phyloP scores from a whole-genome alignment of 2,113 vertebrate genomes.

The Malurus alboscapulatus region DNA sequence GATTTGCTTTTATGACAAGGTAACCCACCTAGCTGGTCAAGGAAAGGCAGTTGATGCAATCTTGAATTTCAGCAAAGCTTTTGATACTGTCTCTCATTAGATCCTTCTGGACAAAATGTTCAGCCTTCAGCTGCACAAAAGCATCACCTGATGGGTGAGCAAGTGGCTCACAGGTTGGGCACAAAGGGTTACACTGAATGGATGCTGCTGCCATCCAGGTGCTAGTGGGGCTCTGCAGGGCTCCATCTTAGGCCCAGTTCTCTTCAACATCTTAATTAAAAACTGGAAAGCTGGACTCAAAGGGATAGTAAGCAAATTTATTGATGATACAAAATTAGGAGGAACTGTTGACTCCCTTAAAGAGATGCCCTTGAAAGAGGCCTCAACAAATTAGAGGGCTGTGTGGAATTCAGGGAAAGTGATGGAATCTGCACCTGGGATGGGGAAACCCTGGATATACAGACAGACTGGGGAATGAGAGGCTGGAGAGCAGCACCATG shows the following conservation, averaged over 20 bases:
- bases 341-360: neutral
- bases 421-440: neutral
- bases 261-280: neutral
- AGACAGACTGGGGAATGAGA: neutral
- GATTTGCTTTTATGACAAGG: neutral
- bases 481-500: neutral
- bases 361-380: neutral
- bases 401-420: neutral
- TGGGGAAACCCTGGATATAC: neutral
- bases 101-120: neutral
- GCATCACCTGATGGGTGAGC: neutral
- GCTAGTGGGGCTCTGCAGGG: too few species aligned
- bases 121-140: neutral
- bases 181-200: neutral
- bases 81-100: neutral
- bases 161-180: accelerated
- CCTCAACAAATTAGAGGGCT: neutral
- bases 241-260: too few species aligned
- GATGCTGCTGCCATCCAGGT: neutral
- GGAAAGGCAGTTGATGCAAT: neutral
- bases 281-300: neutral
- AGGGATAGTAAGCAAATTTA: neutral
- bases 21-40: neutral
- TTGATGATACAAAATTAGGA: neutral
- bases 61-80: neutral